phyloP scores from a whole-genome alignment of 2,113 vertebrate species.

The Azemiops feae region DNA sequence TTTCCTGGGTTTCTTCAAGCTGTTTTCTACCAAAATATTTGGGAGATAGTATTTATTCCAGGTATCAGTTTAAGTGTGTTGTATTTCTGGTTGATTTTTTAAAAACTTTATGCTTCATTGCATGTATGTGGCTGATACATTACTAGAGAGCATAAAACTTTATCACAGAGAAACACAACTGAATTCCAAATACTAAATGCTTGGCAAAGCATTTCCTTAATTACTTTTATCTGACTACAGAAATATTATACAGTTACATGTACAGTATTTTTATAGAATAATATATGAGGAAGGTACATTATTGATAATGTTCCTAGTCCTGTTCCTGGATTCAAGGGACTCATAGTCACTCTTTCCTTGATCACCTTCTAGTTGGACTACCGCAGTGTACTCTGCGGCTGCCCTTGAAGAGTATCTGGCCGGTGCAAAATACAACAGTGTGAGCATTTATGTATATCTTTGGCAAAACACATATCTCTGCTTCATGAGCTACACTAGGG shows the following conservation, averaged over 20 bases:
- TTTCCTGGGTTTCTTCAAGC: neutral
- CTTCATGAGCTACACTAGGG: neutral
- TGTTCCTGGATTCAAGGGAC: neutral
- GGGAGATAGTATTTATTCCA: neutral
- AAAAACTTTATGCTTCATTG: neutral
- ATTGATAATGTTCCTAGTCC: neutral
- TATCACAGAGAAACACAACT: neutral
- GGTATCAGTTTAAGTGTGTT: neutral
- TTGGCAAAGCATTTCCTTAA: constrained; percentile 1
- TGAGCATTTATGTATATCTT: neutral
- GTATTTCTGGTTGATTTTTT: neutral
- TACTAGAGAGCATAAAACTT: neutral
- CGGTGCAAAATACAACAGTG: neutral
- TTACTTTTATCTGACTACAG: neutral
- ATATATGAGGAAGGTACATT: neutral
- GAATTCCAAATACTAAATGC: neutral
- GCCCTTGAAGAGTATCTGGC: neutral
- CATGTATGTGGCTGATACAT: neutral
- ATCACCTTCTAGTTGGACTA: neutral
- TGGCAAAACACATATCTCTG: neutral
- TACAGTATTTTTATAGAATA: neutral
- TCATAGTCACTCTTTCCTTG: neutral
- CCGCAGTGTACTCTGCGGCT: neutral
- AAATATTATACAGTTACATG: neutral
- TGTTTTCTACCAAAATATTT: neutral